phyloP scores from a whole-genome alignment of 1,140 invertebrate species.

The Drosophila virilis region DNA sequence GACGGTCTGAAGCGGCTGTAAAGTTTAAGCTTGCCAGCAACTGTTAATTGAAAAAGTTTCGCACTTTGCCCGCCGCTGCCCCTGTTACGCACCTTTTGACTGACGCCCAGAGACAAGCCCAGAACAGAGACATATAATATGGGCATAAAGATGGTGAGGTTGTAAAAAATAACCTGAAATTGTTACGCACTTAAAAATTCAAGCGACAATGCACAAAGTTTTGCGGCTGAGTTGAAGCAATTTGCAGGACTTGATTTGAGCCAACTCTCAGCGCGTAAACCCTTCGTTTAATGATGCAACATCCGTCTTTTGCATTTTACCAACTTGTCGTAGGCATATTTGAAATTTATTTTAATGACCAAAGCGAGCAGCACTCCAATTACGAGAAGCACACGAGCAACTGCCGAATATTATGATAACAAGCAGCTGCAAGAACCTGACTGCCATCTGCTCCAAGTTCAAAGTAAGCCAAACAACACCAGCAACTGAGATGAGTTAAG shows the following conservation, averaged over 20 bases:
- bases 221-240: slow-evolving; percentile 28
- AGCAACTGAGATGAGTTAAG: neutral
- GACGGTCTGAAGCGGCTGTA: slow-evolving; percentile 24
- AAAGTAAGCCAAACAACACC: slow-evolving; percentile 21
- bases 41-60: slow-evolving; percentile 82
- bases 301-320: slow-evolving; percentile 23
- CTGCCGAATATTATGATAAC: slow-evolving; percentile 28
- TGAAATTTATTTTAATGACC: slow-evolving; percentile 65
- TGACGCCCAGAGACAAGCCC: slow-evolving; percentile 51
- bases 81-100: slow-evolving; percentile 59
- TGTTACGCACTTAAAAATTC: slow-evolving; percentile 54
- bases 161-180: slow-evolving; percentile 11
- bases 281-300: slow-evolving; percentile 65
- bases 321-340: slow-evolving; percentile 26
- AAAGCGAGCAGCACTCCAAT: slow-evolving; percentile 42
- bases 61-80: slow-evolving; percentile 51
- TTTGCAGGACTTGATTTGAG: slow-evolving; percentile 45
- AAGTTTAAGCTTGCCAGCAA: slow-evolving; percentile 70
- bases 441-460: slow-evolving; percentile 35
- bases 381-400: slow-evolving; percentile 36
- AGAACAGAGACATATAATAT: slow-evolving; percentile 20
- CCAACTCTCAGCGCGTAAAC: slow-evolving; percentile 11
- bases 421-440: slow-evolving; percentile 19
- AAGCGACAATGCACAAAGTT: slow-evolving; percentile 53
- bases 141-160: neutral